Conservation (phyloP, 2,888 invertebrate species). For the Phengaris arion region DNA sequence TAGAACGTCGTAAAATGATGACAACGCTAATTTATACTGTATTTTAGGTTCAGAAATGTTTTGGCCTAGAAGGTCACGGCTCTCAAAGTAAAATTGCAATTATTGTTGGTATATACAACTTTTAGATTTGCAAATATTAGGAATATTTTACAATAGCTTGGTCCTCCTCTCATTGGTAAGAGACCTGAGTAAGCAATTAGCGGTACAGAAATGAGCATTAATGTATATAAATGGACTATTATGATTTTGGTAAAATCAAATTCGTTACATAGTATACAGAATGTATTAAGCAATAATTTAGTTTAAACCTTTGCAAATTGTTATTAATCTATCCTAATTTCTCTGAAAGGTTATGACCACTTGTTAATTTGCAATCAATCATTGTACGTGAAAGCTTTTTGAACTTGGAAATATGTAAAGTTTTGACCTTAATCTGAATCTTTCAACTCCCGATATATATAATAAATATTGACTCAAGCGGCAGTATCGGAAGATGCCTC, state of each 20-base stretch:
- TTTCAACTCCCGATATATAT: neutral
- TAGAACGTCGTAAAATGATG: slow-evolving; percentile 10
- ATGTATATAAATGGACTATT: too few species aligned
- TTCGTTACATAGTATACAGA: neutral
- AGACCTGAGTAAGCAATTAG: neutral
- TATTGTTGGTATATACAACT: slow-evolving; percentile 6
- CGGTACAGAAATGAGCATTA: too few species aligned
- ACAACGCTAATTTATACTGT: slow-evolving; percentile 20
- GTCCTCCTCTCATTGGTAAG: neutral
- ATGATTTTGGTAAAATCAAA: too few species aligned
- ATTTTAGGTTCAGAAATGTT: slow-evolving; percentile 2
- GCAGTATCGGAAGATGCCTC: neutral
- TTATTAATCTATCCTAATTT: neutral
- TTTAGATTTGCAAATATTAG: neutral
- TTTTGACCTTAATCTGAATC: slow-evolving; percentile 24
- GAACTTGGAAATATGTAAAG: slow-evolving; percentile 1
- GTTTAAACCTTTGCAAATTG: neutral
- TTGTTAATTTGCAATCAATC: slow-evolving; percentile 13
- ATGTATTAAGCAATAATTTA: neutral
- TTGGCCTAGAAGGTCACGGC: slow-evolving; percentile 14
- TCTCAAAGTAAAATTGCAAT: neutral
- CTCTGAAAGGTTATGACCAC: neutral
- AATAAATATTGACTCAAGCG: slow-evolving; percentile 19
- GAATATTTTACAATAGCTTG: neutral
- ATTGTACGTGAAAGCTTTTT: slow-evolving; percentile 9